Evolutionary conservation across 2,797 vertebrate genomes (phyloP).

Genomic region (Bryconaethiops microstoma): DNA sequence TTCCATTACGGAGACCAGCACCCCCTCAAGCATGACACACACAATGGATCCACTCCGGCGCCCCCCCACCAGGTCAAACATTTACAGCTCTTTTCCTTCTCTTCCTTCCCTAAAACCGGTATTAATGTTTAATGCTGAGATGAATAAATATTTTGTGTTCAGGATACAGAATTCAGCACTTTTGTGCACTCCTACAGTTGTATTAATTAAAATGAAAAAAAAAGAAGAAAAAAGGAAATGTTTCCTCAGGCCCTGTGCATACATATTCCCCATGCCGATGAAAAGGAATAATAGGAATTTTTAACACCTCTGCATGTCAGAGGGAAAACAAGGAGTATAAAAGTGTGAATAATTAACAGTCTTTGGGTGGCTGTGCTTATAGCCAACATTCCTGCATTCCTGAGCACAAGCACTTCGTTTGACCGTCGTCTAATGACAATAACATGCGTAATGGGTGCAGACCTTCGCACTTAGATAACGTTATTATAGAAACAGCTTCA

Average conservation of each 20-base stretch:
- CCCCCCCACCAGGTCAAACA: constrained; percentile 54
- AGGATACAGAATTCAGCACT: constrained; percentile 53
- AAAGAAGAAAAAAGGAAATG: constrained; percentile 1
- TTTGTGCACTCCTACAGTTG: constrained; percentile 37
- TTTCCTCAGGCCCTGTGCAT: constrained; percentile 23
- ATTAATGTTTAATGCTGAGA: constrained; percentile 60
- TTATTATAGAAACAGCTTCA: not conserved
- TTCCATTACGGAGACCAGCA: constrained; percentile 51
- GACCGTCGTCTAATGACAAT: not conserved
- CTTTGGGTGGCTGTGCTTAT: constrained; percentile 39
- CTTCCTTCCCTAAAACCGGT: constrained; percentile 49
- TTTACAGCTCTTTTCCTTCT: constrained; percentile 49
- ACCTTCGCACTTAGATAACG: not conserved
- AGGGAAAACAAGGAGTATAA: constrained; percentile 36
- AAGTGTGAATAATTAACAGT: constrained; percentile 56
- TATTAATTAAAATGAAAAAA: constrained; percentile 49
- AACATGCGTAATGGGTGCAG: not conserved
- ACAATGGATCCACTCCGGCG: constrained; percentile 32
- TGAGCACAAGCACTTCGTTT: constrained; percentile 1
- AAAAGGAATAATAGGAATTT: constrained; percentile 50
- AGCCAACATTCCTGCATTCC: constrained; percentile 14
- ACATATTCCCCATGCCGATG: constrained; percentile 35
- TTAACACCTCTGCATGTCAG: constrained; percentile 49
- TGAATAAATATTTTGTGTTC: constrained; percentile 57
- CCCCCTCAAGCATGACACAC: constrained; percentile 37